Base-by-base conservation (phyloP, 2,888 invertebrate genomes). In the Drosophila diplacantha region DNA sequence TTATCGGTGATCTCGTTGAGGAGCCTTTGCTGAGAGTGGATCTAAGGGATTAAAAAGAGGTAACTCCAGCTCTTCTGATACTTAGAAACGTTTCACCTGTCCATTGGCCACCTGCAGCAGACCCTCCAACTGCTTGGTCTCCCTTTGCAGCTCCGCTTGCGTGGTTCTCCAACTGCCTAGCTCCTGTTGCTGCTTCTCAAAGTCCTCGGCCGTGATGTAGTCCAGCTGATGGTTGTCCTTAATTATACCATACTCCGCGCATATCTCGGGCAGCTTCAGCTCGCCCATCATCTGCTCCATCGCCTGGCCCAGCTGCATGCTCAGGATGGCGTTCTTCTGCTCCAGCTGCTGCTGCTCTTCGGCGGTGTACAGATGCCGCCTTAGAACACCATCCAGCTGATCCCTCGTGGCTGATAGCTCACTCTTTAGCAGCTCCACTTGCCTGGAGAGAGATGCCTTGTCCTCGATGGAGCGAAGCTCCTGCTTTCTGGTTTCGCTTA, bases 1-100 rank as follows among this genome's bases (percentile, higher is more conserved):
- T 87, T 88, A 61, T 88, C 88, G 0, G 88, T 87, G 29, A 87
- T 83, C 50, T 88, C 87, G 31, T 85, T 86, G 14, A 88, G 74
- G 20, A 87, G 61, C 39, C 78, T 83, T 50, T 89, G 89, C 52
- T 88, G 88, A 0, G 87, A 85, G 51, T 81, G 78, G 6, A 88
- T 84, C 81, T 66, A 18, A 11, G 7, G 77, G 1, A 22, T 16
- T 29, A 3, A 16, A 16, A 20, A 2, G 53, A 38, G n/a, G 35
- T 16, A 47, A 39, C 6, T n/a, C 2, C 2, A 9, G 7, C 8
- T 5, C n/a, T 5, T 24, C 4, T 9, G 3, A 7, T 26, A 34
- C 14, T 2, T 14, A 26, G 6, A 12, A n/a, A 20, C 8, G 7
- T 1, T 20, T 11, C 7, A 84, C 84, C 75, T 88, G 88, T 5